Evolutionary conservation across 2,888 invertebrate species (phyloP), one percentile per base, ranked within the genome.

Genomic region (Pristionchus maxplancki): DNA sequence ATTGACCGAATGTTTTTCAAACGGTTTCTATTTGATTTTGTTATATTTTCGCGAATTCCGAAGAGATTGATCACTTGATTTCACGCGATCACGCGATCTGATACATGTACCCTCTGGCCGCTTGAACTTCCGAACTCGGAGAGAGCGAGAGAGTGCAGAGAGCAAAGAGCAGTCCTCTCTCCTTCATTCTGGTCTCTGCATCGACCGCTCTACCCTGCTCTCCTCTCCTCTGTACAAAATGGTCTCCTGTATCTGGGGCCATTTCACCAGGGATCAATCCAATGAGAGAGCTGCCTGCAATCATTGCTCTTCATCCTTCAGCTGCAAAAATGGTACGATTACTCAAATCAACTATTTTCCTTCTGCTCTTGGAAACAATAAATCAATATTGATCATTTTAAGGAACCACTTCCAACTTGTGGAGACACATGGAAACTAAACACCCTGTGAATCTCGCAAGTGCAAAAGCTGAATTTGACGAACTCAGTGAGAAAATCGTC

Each of bases 381-480:
- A 24, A 5, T 58, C 13, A 24, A 58, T 58, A 58, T 15, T 20
- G 58, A 15, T 13, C 20, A 2, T 28, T 62, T 62, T 31, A 11
- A 71, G 81, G 81, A 82, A 28, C 53, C 1, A 82, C 82, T 5
- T 82, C 82, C n/a, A 82, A 82, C 11, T 24, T 82, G 50, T 53
- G 50, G 82, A 31, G 82, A 4, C 53, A 82, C 82, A 28, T 50
- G 82, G 53, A 82, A 53, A 0, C 31, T 5, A 82, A 82, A 20
- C 82, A 82, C 24, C 31, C 50, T 15, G 20, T 20, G 11, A 20
- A 34, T 34, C 82, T 82, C 31, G 82, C 82, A 0, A 13, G 28
- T 34, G 20, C 50, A 1, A 50, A 82, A 20, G 53, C 31, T 5
- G 31, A 28, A 3, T 82, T 82, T n/a, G 53, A 82, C 11, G 31